Evolutionary conservation across 1,140 invertebrate species (phyloP).

Genomic region (Marisa cornuarietis): DNA sequence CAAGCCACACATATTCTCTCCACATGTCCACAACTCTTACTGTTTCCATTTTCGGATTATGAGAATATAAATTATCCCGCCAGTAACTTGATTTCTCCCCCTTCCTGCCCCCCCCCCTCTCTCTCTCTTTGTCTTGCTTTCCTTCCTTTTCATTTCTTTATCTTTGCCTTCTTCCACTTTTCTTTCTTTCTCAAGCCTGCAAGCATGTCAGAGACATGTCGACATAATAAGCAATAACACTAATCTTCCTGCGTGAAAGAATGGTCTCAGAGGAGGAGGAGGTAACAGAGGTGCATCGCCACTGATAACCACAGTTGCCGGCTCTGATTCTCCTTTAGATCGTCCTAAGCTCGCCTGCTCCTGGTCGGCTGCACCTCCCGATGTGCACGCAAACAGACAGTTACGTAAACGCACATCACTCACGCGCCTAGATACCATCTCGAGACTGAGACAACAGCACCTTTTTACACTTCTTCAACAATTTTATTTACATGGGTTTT

Average conservation of each 20-base stretch:
- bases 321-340: neutral
- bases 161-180: conserved; percentile 7
- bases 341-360: neutral
- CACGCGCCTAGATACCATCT: too few relatives aligned
- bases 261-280: neutral
- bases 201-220: neutral
- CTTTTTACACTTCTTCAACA: too few relatives aligned
- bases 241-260: neutral
- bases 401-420: neutral
- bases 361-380: neutral
- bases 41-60: too few relatives aligned
- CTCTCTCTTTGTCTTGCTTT: neutral
- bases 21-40: too few relatives aligned
- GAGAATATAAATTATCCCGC: too few relatives aligned
- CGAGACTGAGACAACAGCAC: too few relatives aligned
- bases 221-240: too few relatives aligned
- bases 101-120: neutral
- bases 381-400: neutral
- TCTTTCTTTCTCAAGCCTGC: neutral
- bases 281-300: neutral
- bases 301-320: neutral
- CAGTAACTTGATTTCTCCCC: neutral
- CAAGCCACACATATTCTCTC: too few relatives aligned
- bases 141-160: neutral
- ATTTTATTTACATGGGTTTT: too few relatives aligned